Conservation (phyloP, 1,140 invertebrate species). For the Diabrotica undecimpunctata region DNA sequence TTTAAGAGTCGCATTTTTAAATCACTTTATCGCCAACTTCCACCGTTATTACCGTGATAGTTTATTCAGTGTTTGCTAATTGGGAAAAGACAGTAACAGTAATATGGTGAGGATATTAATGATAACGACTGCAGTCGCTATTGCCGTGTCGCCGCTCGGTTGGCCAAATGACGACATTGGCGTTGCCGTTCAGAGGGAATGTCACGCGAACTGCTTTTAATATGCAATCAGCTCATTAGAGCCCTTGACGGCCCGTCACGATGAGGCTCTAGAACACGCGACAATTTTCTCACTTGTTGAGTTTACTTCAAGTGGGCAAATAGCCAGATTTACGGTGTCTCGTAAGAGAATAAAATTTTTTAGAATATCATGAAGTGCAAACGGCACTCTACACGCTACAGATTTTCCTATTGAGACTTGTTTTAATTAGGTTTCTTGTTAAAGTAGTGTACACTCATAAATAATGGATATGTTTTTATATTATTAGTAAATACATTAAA, state of each 20-base stretch:
- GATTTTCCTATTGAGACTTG: too few species aligned
- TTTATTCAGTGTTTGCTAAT: not conserved
- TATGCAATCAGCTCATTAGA: conserved; percentile 23
- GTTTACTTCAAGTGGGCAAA: not conserved
- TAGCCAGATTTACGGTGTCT: not conserved
- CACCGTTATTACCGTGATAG: not conserved
- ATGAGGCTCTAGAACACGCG: conserved; percentile 21
- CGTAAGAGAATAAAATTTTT: too few species aligned
- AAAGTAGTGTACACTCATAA: too few species aligned
- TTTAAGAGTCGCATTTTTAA: too few species aligned
- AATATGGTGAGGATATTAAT: not conserved
- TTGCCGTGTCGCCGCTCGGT: not conserved
- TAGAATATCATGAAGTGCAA: too few species aligned
- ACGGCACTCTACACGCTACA: too few species aligned
- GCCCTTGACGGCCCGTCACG: conserved; percentile 14
- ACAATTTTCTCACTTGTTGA: conserved; percentile 19
- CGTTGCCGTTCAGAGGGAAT: not conserved
- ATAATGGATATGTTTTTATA: too few species aligned
- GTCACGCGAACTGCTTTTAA: conserved; percentile 17
- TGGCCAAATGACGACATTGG: not conserved
- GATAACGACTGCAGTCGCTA: not conserved
- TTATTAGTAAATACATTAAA: too few species aligned
- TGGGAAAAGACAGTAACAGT: not conserved
- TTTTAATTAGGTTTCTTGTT: too few species aligned
- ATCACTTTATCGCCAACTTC: too few species aligned